Base-by-base conservation (phyloP, 1,140 invertebrate species). In the Psilanteris sp. region DNA sequence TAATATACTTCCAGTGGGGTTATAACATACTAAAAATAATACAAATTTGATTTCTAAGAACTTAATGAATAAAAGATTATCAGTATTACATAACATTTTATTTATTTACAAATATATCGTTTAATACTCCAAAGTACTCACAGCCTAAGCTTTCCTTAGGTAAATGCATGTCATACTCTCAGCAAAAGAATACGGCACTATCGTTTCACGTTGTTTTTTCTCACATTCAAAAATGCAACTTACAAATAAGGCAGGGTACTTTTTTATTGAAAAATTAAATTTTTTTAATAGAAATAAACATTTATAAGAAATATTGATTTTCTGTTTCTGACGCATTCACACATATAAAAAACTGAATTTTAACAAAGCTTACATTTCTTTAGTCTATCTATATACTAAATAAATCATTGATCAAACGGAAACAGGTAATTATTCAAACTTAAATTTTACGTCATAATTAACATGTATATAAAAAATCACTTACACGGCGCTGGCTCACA, bases 61-160 rank as follows among this genome's bases (percentile, higher is more conserved):
- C n/a, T n/a, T n/a, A n/a, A n/a, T n/a, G n/a, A n/a, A n/a, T n/a
- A n/a, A n/a, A n/a, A n/a, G n/a, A n/a, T n/a, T n/a, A n/a, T n/a
- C n/a, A n/a, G n/a, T 26, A 59, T 78, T 61, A 78, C 77, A 57
- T 83, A 81, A 84, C 71, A 72, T 78, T 86, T 86, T 86, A 87
- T 86, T 87, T 87, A 87, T 87, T 64, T 87, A 88, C 84, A 88
- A 87, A 85, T 86, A 86, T 83, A 84, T 84, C 61, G 73, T 87
- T 70, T 83, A 87, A 81, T 86, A 85, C 76, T 84, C 83, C 81
- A 86, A 84, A 84, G 82, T 82, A 84, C 82, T 88, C 86, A 88
- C 84, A 88, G 85, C 85, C 84, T 87, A 87, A 88, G 85, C 74
- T 86, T 81, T 81, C 80, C 81, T 87, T 87, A 84, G 83, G 80